A percentile compares a stretch with the other conserved stretches of the same genome.
These are phyloP conservation scores for Arvicanthis niloticus DNA, from an alignment of 2,113 vertebrate genomes.

Conservation along the genomic window DNA sequence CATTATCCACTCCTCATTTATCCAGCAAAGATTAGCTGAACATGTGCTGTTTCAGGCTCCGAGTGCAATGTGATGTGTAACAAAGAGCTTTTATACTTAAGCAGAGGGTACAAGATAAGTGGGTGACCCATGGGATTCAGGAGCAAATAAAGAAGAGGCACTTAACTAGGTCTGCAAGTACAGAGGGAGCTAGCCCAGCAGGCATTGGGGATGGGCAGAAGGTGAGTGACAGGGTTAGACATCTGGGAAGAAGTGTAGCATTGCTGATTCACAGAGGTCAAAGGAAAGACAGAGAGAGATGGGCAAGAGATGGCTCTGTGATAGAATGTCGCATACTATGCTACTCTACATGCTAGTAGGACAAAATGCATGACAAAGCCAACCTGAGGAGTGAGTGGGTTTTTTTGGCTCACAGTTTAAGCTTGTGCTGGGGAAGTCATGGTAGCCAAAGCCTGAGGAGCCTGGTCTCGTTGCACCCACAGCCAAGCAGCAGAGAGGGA, in stretches of 20 bases:
- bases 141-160: neutral
- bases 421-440: neutral
- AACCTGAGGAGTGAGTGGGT: neutral
- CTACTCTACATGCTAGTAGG: neutral
- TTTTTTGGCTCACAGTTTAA: neutral
- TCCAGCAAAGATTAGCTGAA: slow-evolving; percentile 22
- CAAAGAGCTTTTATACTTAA: neutral
- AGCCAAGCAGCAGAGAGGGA: neutral
- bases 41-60: neutral
- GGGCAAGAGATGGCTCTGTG: neutral
- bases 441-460: neutral
- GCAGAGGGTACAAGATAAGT: neutral
- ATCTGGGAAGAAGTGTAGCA: neutral
- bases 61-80: neutral
- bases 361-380: neutral
- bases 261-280: neutral
- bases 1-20: neutral
- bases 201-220: neutral
- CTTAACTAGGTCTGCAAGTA: neutral
- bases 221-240: neutral
- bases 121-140: neutral
- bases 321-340: neutral
- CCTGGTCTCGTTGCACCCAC: neutral
- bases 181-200: neutral
- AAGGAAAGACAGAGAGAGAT: neutral